Percentiles rank a stretch among this genome's conserved stretches.
phyloP scores from a whole-genome alignment of 2,113 vertebrate genomes.

The Suncus etruscus region DNA sequence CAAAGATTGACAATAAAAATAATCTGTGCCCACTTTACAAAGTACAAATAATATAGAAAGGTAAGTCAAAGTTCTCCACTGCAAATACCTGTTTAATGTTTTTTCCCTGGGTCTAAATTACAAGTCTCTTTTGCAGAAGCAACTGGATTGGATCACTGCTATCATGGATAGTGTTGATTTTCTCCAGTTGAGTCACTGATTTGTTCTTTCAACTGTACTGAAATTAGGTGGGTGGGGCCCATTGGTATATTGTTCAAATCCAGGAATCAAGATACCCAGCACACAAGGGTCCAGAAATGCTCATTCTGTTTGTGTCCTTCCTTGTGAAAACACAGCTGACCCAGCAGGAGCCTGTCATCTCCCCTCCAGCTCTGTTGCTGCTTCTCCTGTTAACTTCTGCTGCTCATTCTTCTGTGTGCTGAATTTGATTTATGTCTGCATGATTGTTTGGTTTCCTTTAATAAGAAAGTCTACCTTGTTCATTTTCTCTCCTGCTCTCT shows the following conservation, averaged over 20 bases:
- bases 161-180: neutral
- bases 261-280: neutral
- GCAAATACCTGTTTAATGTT: neutral
- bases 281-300: neutral
- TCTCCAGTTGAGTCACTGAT: neutral
- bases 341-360: slow-evolving; percentile 31
- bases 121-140: neutral
- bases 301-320: neutral
- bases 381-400: neutral
- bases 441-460: slow-evolving; percentile 15
- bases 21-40: neutral
- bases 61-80: neutral
- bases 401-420: neutral
- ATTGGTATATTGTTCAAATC: neutral
- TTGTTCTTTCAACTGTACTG: neutral
- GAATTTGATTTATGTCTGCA: neutral
- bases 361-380: slow-evolving; percentile 15
- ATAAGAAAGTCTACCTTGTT: too few species aligned
- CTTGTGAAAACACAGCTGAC: neutral
- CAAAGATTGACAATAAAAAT: neutral
- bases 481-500: too few species aligned
- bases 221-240: neutral
- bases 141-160: neutral
- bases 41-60: neutral
- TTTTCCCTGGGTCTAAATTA: neutral